Conservation (phyloP, 2,113 vertebrate genomes). For the Pontoporia blainvillei region DNA sequence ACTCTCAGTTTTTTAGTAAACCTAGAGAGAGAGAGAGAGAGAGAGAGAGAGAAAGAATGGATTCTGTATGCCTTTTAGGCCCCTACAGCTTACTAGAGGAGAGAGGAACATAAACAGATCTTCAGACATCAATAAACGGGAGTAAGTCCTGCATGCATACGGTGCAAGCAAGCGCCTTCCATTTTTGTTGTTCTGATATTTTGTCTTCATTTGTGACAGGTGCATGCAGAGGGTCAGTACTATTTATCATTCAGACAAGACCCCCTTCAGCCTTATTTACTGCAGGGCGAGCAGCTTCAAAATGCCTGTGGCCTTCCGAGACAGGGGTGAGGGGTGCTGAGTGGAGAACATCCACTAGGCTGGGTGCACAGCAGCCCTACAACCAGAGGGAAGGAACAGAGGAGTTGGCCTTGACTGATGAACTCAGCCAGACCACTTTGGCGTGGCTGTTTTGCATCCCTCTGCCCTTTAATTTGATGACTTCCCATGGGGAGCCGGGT, state of each 20-base stretch:
- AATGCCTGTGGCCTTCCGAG: too few relatives aligned
- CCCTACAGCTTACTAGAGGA: not conserved
- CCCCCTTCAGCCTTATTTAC: not conserved
- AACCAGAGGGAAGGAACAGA: not conserved
- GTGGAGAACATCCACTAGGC: not conserved
- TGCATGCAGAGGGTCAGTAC: not conserved
- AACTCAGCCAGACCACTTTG: slow-evolving; percentile 9
- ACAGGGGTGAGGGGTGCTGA: not conserved
- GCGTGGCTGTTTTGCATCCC: not conserved
- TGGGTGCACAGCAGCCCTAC: not conserved
- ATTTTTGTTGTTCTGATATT: not conserved
- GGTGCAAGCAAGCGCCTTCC: not conserved
- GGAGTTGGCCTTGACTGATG: not conserved
- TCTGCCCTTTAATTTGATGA: slow-evolving; percentile 30
- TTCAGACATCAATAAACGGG: not conserved
- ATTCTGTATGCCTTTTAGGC: not conserved
- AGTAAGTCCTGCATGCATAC: accelerated
- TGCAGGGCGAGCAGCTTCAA: too few relatives aligned
- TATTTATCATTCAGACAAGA: not conserved
- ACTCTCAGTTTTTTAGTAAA: not conserved
- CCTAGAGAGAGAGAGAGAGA: too few relatives aligned
- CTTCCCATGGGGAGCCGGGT: not conserved
- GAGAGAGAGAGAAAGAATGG: not conserved
- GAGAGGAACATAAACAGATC: not conserved
- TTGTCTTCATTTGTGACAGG: not conserved